Conservation (phyloP, 2,113 vertebrate genomes). For the Sylvicapra grimmia region DNA sequence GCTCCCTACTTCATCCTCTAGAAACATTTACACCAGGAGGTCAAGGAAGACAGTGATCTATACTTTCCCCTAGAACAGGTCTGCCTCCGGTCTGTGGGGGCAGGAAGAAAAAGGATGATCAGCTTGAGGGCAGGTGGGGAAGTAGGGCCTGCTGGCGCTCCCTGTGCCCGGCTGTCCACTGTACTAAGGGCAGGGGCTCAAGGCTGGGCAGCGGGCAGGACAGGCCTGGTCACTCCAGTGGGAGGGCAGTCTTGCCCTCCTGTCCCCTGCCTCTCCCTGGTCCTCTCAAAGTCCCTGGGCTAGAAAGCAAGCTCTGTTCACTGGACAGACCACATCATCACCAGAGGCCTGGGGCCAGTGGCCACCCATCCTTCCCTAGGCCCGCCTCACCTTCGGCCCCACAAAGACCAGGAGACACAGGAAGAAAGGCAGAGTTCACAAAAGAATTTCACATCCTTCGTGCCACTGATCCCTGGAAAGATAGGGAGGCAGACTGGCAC, state of each 20-base stretch:
- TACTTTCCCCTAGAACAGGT: not conserved
- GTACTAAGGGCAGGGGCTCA: not conserved
- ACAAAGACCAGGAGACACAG: not conserved
- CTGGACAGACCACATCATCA: not conserved
- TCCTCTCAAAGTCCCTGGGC: not conserved
- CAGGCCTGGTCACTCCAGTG: not conserved
- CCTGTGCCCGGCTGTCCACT: not conserved
- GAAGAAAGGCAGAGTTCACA: not conserved
- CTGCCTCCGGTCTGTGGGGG: not conserved
- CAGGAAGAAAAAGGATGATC: not conserved
- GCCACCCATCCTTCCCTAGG: not conserved
- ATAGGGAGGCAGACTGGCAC: not conserved
- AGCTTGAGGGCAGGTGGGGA: not conserved
- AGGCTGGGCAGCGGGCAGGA: not conserved
- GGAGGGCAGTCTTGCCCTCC: not conserved
- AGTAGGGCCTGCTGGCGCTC: accelerated
- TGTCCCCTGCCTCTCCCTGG: not conserved
- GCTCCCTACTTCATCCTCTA: not conserved
- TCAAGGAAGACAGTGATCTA: not conserved
- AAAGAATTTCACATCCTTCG: not conserved
- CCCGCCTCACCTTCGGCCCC: not conserved
- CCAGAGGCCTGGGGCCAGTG: not conserved
- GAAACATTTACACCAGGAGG: not conserved
- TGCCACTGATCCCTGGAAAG: not conserved
- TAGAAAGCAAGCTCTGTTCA: not conserved